Base-by-base conservation (phyloP, 2,888 invertebrate species). In the Argynnis bischoffii region DNA sequence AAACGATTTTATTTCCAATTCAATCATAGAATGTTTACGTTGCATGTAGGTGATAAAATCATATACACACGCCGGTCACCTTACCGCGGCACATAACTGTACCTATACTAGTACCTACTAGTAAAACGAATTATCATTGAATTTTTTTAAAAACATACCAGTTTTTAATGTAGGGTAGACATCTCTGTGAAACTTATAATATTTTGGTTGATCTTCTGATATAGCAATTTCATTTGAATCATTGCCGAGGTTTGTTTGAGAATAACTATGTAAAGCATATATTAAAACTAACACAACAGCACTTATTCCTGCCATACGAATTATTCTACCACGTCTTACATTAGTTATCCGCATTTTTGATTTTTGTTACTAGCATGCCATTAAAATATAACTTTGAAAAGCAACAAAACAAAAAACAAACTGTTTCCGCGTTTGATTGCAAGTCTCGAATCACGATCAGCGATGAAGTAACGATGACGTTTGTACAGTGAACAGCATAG, bases 201-300 rank as follows among this genome's bases (percentile, higher is more conserved):
- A 78, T 41, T 78, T 78, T n/a, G 78, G 83, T 75, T 57, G 80
- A 59, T 67, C 68, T 50, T 84, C 82, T 50, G 80, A 72, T 72
- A 77, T 72, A 50, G 78, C 50, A 66, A 75, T 72, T 75, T 75
- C 79, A 55, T 77, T 76, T 13, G 76, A 72, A 73, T 79, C 78
- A 59, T 48, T 73, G 61, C 69, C 75, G 66, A 79, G 87, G 75
- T 93, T 92, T 56, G 93, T 91, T 76, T 86, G 90, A 53, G 94
- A 93, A 93, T 95, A 95, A 72, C 92, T 94, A 74, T 94, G 92
- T 69, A 96, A 83, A 75, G 95, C 90, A 83, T 95, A 95, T 65
- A 96, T 81, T 67, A 96, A 81, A 75, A 95, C 85, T 76, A 95
- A 74, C 71, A 95, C 86, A 72, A 95, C 86, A 73, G 92, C 83